Conservation (phyloP, 2,113 vertebrate genomes). For the Heptranchias perlo region DNA sequence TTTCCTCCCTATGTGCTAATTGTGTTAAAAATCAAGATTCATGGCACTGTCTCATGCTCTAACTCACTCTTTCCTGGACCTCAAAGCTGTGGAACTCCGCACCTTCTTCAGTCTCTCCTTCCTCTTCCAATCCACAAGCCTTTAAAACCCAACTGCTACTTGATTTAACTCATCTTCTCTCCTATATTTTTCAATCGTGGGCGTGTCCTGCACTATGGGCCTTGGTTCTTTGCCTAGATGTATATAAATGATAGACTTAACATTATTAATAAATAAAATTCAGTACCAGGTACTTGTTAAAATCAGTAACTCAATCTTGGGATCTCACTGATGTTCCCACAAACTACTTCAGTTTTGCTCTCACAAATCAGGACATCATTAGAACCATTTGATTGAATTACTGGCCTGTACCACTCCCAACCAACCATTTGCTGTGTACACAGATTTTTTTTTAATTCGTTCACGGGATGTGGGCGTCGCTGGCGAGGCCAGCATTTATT, state of each 20-base stretch:
- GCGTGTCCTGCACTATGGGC: not conserved
- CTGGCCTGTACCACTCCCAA: not conserved
- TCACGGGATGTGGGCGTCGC: too few relatives aligned
- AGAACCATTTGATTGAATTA: not conserved
- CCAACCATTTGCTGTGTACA: not conserved
- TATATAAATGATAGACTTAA: not conserved
- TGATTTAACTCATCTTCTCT: constrained; percentile 9
- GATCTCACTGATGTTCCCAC: not conserved
- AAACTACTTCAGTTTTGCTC: not conserved
- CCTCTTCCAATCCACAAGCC: not conserved
- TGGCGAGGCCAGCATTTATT: too few relatives aligned
- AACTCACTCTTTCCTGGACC: not conserved
- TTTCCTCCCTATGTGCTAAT: not conserved
- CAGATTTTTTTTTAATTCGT: too few relatives aligned
- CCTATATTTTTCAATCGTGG: not conserved
- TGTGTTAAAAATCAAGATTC: not conserved
- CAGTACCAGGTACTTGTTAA: not conserved
- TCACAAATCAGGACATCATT: not conserved
- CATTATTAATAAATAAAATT: not conserved
- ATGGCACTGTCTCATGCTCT: not conserved
- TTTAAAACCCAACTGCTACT: not conserved
- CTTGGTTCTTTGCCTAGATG: not conserved
- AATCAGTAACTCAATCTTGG: not conserved
- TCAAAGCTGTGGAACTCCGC: not conserved
- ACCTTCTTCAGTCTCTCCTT: not conserved